Conservation (phyloP, 2,113 vertebrate genomes). For the Phoxinus phoxinus region DNA sequence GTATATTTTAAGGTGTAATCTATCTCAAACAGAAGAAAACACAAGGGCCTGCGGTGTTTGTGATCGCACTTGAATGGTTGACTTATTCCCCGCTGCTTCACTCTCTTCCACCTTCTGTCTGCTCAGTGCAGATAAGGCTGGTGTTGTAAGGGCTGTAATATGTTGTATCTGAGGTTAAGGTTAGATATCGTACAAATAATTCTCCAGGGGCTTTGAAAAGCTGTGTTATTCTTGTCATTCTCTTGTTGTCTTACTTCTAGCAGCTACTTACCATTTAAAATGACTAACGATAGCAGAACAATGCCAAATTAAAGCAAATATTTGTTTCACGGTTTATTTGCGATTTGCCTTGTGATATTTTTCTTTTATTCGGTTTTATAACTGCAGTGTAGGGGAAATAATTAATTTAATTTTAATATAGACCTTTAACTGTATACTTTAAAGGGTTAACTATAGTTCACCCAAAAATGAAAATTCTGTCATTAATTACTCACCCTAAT, state of each 20-base stretch:
- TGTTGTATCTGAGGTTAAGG: constrained; percentile 42
- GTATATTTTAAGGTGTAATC: constrained; percentile 39
- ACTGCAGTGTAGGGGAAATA: neutral
- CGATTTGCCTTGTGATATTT: neutral
- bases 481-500: too few species aligned
- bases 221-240: constrained; percentile 18
- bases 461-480: too few species aligned
- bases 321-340: neutral
- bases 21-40: constrained; percentile 36
- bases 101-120: constrained; percentile 36
- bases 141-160: constrained; percentile 32
- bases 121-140: constrained; percentile 35
- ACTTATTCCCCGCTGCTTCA: constrained; percentile 38
- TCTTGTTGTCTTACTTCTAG: constrained; percentile 27
- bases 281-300: neutral
- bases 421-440: too few species aligned
- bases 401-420: too few species aligned
- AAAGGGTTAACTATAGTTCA: neutral
- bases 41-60: constrained; percentile 33
- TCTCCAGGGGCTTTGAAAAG: constrained; percentile 21
- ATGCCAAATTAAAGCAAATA: neutral
- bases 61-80: constrained; percentile 39
- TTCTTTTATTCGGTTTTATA: neutral
- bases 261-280: constrained; percentile 30
- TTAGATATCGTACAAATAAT: constrained; percentile 30